A percentile compares a stretch with the other conserved stretches of the same genome.
phyloP scores from a whole-genome alignment of 2,888 invertebrate genomes.

The Amaurobius ferox region DNA sequence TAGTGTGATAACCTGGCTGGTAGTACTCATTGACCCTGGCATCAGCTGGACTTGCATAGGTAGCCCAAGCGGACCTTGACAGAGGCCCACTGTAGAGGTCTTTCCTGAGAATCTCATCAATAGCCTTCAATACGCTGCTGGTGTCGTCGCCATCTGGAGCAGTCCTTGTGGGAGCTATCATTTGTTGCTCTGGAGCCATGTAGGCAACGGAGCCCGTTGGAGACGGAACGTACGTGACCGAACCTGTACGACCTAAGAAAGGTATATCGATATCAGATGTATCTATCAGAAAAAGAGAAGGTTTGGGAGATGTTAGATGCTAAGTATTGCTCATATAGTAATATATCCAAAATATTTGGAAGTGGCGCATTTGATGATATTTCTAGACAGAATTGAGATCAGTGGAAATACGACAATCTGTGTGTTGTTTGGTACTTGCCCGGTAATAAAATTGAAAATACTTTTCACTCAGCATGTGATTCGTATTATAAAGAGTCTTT shows the following conservation, averaged over 20 bases:
- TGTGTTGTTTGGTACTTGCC: too few relatives aligned
- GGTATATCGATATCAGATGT: too few relatives aligned
- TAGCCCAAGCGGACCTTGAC: conserved; percentile 62
- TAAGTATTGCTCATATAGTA: too few relatives aligned
- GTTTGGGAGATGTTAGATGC: too few relatives aligned
- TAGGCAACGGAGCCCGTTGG: conserved; percentile 41
- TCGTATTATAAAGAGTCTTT: too few relatives aligned
- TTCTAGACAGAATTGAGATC: too few relatives aligned
- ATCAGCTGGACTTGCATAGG: conserved; percentile 17
- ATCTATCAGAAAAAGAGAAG: too few relatives aligned
- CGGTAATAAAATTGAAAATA: too few relatives aligned
- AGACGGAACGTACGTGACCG: conserved; percentile 38
- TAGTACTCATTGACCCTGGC: conserved; percentile 22
- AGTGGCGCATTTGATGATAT: too few relatives aligned
- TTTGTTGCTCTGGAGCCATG: conserved; percentile 4
- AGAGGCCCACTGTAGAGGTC: conserved; percentile 60
- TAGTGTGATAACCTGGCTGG: conserved; percentile 40
- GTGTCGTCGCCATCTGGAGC: conserved; percentile 63
- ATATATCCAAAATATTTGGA: too few relatives aligned
- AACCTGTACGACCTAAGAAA: conserved; percentile 30
- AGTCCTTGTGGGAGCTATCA: conserved; percentile 8
- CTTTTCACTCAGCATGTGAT: too few relatives aligned
- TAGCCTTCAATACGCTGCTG: conserved; percentile 78
- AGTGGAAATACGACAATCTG: too few relatives aligned
- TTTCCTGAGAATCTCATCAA: conserved; percentile 77